Base-by-base conservation (phyloP, 2,888 invertebrate species). In the Pimpla rufipes region DNA sequence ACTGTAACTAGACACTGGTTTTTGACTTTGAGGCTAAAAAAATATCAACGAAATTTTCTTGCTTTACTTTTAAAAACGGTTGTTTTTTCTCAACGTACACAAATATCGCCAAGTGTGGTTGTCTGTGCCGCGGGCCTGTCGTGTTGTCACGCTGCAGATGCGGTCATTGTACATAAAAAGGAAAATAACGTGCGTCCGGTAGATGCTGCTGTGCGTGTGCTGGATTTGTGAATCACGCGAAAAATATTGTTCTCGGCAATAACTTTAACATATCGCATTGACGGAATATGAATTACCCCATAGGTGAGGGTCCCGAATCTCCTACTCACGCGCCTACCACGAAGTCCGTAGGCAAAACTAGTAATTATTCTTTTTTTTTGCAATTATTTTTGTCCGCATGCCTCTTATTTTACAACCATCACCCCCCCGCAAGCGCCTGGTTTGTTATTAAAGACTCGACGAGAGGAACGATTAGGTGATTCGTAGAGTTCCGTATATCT, bases 291-390 rank as follows among this genome's bases (percentile, higher is more conserved):
- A 87, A 87, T 90, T 88, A 78, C 76, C 79, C 89, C 85, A 81
- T 90, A 93, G 92, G 92, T 91, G 90, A 91, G 87, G 91, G 90
- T 89, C 88, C 88, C 82, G 88, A 89, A 86, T 88, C 90, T 89
- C 89, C 92, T 86, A 86, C 90, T 86, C 90, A 90, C 86, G 88
- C 91, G 89, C 90, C 90, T 89, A 88, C 88, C 87, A 87, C 85
- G 89, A 92, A 90, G 90, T 84, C 88, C 87, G 87, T 91, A 88
- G 90, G 89, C 88, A 91, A 90, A 88, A 85, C 91, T 91, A 89
- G 92, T 92, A 92, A 92, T 91, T 91, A 92, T 90, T 89, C 87
- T 91, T 90, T 87, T 86, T 85, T 86, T 87, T 85, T 85, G 57
- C 81, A 84, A 81, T 87, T 68, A 59, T 66, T 83, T 76, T 75